Conservation (phyloP, 2,797 vertebrate genomes). For the Xiphorhynchus erythropygius region DNA sequence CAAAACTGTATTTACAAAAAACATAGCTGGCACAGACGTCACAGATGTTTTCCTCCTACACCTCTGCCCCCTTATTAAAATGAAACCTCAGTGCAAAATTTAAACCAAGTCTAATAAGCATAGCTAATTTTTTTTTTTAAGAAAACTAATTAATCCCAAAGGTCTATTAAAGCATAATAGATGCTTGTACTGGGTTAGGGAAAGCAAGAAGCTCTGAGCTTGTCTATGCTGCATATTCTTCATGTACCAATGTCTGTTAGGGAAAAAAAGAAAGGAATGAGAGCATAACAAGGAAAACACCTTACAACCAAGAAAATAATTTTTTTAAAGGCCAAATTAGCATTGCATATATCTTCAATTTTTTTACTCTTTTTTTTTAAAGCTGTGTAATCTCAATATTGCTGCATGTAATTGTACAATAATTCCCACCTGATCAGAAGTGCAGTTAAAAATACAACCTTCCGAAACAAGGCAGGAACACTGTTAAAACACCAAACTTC, state of each 20-base stretch:
- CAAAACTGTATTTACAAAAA: neutral
- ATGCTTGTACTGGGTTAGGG: neutral
- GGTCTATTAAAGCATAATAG: neutral
- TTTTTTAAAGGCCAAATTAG: neutral
- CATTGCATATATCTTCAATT: neutral
- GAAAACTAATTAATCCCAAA: slow-evolving; percentile 43
- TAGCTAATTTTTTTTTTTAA: neutral
- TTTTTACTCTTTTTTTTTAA: neutral
- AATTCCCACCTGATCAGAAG: neutral
- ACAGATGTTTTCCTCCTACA: neutral
- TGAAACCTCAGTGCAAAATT: neutral
- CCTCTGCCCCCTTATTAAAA: slow-evolving; percentile 1
- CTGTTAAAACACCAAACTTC: neutral
- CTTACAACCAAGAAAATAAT: neutral
- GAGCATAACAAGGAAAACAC: neutral
- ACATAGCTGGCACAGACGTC: neutral
- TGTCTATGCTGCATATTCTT: neutral
- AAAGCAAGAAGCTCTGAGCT: neutral
- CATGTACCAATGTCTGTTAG: neutral
- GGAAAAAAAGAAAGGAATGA: neutral
- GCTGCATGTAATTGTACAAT: neutral
- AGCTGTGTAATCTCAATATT: neutral
- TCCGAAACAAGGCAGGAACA: neutral
- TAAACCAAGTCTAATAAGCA: neutral
- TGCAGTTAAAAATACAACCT: neutral